phyloP scores from a whole-genome alignment of 2,113 vertebrate species.

The Empidonax alnorum region DNA sequence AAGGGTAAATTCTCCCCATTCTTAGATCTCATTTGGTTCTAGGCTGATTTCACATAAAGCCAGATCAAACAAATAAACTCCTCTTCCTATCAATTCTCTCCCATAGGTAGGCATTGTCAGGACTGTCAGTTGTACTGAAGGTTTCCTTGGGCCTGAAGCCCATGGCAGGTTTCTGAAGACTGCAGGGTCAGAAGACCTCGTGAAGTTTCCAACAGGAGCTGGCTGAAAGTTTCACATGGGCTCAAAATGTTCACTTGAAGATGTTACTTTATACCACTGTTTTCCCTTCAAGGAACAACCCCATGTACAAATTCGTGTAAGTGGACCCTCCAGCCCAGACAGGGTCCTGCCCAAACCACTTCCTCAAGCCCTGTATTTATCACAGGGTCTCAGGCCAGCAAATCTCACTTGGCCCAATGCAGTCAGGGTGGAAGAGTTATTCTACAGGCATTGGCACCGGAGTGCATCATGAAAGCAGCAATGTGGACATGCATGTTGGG shows the following conservation, averaged over 20 bases:
- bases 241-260: not conserved
- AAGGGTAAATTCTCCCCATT: not conserved
- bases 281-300: not conserved
- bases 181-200: not conserved
- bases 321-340: not conserved
- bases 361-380: not conserved
- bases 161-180: not conserved
- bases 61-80: not conserved
- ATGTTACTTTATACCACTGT: fast-evolving
- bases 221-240: not conserved
- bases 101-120: not conserved
- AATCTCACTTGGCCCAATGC: fast-evolving
- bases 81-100: not conserved
- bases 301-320: fast-evolving
- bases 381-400: not conserved
- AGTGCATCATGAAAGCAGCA: not conserved
- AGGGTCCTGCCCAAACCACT: not conserved
- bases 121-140: not conserved
- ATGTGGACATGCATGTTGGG: fast-evolving
- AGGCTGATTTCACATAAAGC: not conserved
- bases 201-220: not conserved
- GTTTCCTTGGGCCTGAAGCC: not conserved
- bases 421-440: fast-evolving
- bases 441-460: fast-evolving
- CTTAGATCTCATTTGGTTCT: not conserved